Conservation (phyloP, 2,888 invertebrate genomes). For the Archips crataeganus region DNA sequence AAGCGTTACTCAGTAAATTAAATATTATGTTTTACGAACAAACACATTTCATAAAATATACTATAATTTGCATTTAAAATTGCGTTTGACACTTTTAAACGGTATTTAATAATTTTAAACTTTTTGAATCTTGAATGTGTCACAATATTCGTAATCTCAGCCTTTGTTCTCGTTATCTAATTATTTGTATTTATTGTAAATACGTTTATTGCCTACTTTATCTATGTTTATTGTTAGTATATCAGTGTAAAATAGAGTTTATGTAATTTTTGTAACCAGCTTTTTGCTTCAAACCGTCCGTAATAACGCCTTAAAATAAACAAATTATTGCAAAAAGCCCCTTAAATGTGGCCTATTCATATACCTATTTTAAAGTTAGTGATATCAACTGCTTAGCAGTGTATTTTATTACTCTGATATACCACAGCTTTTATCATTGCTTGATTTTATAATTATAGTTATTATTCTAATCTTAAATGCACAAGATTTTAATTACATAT, state of each 20-base stretch:
- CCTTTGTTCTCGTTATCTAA: slow-evolving; percentile 45
- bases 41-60: slow-evolving; percentile 12
- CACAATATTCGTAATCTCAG: slow-evolving; percentile 52
- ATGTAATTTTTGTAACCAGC: slow-evolving; percentile 44
- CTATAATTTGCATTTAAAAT: slow-evolving; percentile 34
- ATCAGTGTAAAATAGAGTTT: slow-evolving; percentile 9
- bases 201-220: slow-evolving; percentile 8
- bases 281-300: slow-evolving; percentile 73
- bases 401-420: slow-evolving; percentile 52
- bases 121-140: slow-evolving; percentile 41
- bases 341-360: slow-evolving; percentile 42
- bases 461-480: slow-evolving; percentile 13
- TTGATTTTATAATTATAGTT: slow-evolving; percentile 12
- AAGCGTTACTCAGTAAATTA: slow-evolving; percentile 36
- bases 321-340: slow-evolving; percentile 13
- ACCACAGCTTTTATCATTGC: slow-evolving; percentile 15
- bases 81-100: slow-evolving; percentile 26
- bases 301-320: slow-evolving; percentile 48
- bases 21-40: slow-evolving; percentile 27
- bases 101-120: background rate
- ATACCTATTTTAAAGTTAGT: slow-evolving; percentile 28
- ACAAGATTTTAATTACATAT: slow-evolving; percentile 16
- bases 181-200: slow-evolving; percentile 23
- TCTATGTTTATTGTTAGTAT: background rate
- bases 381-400: slow-evolving; percentile 56